Evolutionary conservation across 2,888 invertebrate genomes (phyloP).

Genomic region (Cephus pygmeus): DNA sequence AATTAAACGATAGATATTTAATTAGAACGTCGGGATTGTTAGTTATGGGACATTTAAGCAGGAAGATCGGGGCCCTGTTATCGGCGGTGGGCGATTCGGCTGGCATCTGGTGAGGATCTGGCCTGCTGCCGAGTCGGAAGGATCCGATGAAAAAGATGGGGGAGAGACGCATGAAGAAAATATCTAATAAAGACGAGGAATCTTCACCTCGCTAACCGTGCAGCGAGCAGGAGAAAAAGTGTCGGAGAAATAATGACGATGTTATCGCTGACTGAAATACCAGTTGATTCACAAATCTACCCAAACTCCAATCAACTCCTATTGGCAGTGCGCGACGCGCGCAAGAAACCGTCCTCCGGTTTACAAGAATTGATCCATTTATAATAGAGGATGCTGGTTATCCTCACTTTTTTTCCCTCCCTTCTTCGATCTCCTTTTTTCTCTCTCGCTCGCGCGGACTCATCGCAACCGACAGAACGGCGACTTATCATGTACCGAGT

Average conservation of each 20-base stretch:
- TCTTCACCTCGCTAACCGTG: neutral
- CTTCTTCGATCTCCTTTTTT: neutral
- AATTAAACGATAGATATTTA: constrained; percentile 65
- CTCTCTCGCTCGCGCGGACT: neutral
- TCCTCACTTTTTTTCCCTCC: neutral
- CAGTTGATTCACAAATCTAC: neutral
- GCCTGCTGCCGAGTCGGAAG: constrained; percentile 30
- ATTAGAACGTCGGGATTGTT: constrained; percentile 57
- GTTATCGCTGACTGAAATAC: neutral
- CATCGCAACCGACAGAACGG: neutral
- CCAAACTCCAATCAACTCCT: neutral
- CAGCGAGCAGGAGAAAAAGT: neutral
- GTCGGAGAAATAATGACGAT: neutral
- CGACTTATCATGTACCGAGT: neutral
- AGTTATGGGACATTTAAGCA: constrained; percentile 52
- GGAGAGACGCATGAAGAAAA: constrained; percentile 3
- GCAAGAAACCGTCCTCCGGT: neutral
- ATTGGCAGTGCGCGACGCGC: neutral
- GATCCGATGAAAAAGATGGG: neutral
- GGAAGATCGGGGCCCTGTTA: constrained; percentile 39
- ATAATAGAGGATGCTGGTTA: neutral
- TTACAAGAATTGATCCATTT: neutral
- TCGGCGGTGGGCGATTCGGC: constrained; percentile 54
- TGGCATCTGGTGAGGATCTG: constrained; percentile 56
- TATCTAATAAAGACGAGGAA: neutral